Evolutionary conservation across 2,113 vertebrate species (phyloP), one percentile per base, ranked within the genome.

Genomic region (Plectropomus leopardus): DNA sequence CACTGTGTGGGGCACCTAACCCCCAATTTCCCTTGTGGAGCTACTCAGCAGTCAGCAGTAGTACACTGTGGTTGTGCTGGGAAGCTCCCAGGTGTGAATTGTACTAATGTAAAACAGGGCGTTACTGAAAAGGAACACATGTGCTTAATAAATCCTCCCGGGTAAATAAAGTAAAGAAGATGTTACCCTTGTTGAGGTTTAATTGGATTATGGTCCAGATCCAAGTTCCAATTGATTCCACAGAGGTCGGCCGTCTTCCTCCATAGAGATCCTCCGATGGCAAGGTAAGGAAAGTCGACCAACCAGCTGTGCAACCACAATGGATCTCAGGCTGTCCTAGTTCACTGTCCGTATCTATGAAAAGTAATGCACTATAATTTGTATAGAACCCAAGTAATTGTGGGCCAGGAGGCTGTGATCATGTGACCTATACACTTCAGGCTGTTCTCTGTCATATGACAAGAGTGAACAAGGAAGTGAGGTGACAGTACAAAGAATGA

Each of bases 291-390:
- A 42, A 50, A 64, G 34, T 76, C 78, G 77, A 74, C 72, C 24
- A 72, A 72, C 76, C 85, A 47, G 69, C 68, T 66, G 72, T 84
- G 60, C 10, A 54, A 79, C 71, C 45, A 70, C 64, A 82, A 68
- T 58, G 8, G 36, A 36, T 10, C 36, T 11, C 36, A 11, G 9
- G 36, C 36, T 11, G 36, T 36, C 10, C 9, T 36, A 1, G 2
- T 36, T 36, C 10, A 36, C 10, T 10, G 36, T 36, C 10, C 8
- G 10, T 36, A 36, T 10, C 36, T 36, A 36, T 7, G 7, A 36
- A 36, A 36, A 36, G 36, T 36, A 36, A 36, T 36, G 36, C 36
- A 36, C 36, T 36, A 36, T 36, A 9, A 36, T 6, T 7, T 10
- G 7, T 36, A 36, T 9, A 36, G 36, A 36, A 36, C 36, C 36